Evolutionary conservation across 2,797 vertebrate genomes (phyloP), one percentile per base, ranked within the genome.

Genomic region (Sebastes steindachneri): DNA sequence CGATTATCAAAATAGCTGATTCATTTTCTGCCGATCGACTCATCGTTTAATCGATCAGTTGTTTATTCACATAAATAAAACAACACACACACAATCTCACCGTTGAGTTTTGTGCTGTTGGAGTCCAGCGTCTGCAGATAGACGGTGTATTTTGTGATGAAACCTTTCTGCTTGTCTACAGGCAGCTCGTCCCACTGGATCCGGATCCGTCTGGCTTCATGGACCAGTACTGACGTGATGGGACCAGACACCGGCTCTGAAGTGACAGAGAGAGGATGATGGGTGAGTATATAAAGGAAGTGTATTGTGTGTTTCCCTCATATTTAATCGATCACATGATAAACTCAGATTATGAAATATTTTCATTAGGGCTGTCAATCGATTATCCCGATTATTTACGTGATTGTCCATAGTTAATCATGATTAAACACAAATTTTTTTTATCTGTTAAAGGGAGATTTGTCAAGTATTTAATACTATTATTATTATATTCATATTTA

Each of bases 91-190:
- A 10, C 19, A 25, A 23, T 4, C 92, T 94, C 86, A 95, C 95
- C 55, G 1, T 2, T 85, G 7, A 66, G 35, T 29, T 87, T 51
- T n/a, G 64, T n/a, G 55, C 15, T 82, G 68, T 23, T 84, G 78
- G 73, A 77, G 69, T 70, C 76, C 8, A 73, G 65, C 7, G 28
- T 87, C 8, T 82, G 85, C 33, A 94, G 14, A 48, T 95, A 94
- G 66, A 96, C 26, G 33, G 89, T 96, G 76, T 96, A 96, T 35
- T 90, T 77, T 63, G 79, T 93, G 77, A 97, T 94, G 83, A 95
- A 94, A 58, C 96, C 96, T 77, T 87, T 92, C 74, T 72, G 94
- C 68, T 94, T 79, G 10, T 90, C 54, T 11, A 93, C 1, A 7
- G 88, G 76, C 8, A 95, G 75, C 82, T 96, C 91, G 0, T 92